These are phyloP conservation scores for Macaria notata DNA, from an alignment of 2,888 invertebrate species.

Conservation along the genomic window DNA sequence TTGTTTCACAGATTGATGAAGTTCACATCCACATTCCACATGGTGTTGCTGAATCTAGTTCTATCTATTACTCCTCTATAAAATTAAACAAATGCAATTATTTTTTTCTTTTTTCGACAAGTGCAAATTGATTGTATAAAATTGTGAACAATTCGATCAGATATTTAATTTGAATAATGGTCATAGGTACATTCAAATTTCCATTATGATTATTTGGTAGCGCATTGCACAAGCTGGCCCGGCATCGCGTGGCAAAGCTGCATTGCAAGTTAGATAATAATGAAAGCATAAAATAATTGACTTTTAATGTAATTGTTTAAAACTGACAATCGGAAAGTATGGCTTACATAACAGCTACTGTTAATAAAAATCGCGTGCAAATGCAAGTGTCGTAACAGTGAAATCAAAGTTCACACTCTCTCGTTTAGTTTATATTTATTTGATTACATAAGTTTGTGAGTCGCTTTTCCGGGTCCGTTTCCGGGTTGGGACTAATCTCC, in stretches of 20 bases:
- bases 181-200: background rate
- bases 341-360: background rate
- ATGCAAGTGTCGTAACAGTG: conserved; percentile 7
- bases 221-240: conserved; percentile 10
- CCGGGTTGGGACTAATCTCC: conserved; percentile 23
- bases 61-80: no score
- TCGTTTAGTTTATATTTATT: conserved; percentile 19
- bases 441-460: conserved; percentile 34
- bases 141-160: no score
- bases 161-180: no score
- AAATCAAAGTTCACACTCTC: conserved; percentile 15
- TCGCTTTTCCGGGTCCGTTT: conserved; percentile 32
- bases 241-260: background rate
- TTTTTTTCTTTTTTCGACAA: no score
- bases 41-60: no score
- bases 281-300: conserved; percentile 13
- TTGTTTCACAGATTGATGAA: no score
- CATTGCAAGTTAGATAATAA: conserved; percentile 9
- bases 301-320: conserved; percentile 15
- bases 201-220: background rate
- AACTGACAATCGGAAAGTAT: conserved; percentile 6
- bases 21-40: no score
- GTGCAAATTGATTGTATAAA: no score
- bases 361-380: conserved; percentile 1
- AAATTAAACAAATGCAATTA: no score